These are phyloP conservation scores for Oligia strigilis DNA, from an alignment of 2,888 invertebrate species.

Conservation along the genomic window DNA sequence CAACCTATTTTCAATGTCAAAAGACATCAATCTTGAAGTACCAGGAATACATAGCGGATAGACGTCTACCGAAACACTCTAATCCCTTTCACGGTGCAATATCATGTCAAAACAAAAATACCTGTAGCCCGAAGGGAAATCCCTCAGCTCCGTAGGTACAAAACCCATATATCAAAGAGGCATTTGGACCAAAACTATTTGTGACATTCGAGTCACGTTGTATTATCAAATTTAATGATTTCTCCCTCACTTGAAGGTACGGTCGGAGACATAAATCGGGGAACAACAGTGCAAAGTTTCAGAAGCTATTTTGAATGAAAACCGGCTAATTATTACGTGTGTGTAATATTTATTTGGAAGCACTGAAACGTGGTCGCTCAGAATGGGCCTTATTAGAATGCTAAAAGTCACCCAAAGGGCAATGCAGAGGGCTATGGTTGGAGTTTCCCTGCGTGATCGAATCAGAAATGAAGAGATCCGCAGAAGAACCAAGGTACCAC, in stretches of 20 bases:
- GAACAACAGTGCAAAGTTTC: not conserved
- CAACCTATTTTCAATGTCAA: not conserved
- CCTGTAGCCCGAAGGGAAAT: constrained; percentile 48
- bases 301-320: not conserved
- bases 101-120: constrained; percentile 61
- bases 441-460: no score
- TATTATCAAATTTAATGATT: constrained; percentile 66
- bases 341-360: not conserved
- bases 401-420: no score
- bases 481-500: no score
- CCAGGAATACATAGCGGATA: constrained; percentile 24
- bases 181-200: constrained; percentile 63
- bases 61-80: constrained; percentile 15
- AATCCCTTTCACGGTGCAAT: constrained; percentile 48
- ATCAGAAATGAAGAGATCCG: no score
- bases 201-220: constrained; percentile 52
- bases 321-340: not conserved
- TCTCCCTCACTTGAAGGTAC: constrained; percentile 35
- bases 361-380: no score
- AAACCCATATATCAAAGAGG: constrained; percentile 63
- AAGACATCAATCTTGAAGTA: constrained; percentile 2
- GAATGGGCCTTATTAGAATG: no score
- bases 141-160: constrained; percentile 21
- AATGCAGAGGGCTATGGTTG: no score
- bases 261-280: not conserved